These are phyloP conservation scores for Drosophila algonquin DNA, from an alignment of 2,888 invertebrate species.

Conservation along the genomic window DNA sequence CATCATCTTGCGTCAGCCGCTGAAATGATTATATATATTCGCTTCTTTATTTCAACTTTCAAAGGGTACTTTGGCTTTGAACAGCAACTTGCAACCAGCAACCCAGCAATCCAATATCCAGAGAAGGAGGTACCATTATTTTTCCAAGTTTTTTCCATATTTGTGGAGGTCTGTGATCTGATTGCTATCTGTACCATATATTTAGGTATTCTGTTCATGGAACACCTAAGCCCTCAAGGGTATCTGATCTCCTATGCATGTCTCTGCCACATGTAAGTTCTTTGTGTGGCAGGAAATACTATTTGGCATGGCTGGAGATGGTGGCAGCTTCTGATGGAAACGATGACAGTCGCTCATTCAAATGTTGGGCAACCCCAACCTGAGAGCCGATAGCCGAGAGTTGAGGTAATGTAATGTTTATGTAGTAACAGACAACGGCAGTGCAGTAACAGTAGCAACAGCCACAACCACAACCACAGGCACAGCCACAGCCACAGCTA, in stretches of 20 bases:
- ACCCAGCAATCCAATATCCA: too few species aligned
- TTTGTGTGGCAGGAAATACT: background rate
- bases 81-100: background rate
- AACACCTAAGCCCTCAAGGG: background rate
- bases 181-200: too few species aligned
- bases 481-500: background rate
- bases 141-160: too few species aligned
- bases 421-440: conserved; percentile 20
- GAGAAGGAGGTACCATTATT: background rate
- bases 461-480: background rate
- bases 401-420: conserved; percentile 16
- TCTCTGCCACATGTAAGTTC: background rate
- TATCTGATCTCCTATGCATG: background rate
- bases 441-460: conserved; percentile 4
- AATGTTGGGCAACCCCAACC: conserved; percentile 8
- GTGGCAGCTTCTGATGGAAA: background rate
- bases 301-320: background rate
- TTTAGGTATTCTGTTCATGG: too few species aligned
- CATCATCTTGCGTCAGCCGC: conserved; percentile 70
- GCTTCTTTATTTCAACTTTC: conserved; percentile 2
- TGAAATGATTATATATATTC: conserved; percentile 64
- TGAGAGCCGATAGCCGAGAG: background rate
- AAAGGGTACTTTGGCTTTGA: background rate
- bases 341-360: background rate
- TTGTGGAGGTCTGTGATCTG: too few species aligned